A percentile compares a stretch with the other conserved stretches of the same genome.
Conservation (phyloP, 2,797 vertebrate species). For the Enteromius trimaculatus region DNA sequence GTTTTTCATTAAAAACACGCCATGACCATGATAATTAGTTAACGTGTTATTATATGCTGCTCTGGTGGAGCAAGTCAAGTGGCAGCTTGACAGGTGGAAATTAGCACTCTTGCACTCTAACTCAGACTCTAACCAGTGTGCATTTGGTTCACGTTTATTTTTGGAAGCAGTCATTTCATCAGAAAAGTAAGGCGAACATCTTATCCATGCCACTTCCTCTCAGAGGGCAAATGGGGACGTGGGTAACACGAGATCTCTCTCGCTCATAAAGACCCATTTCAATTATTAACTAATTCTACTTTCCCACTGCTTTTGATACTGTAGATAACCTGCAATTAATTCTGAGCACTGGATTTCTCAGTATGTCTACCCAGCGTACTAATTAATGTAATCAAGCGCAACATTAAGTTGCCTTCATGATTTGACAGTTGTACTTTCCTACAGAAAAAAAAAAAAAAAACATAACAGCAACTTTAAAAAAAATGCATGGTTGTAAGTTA, state of each 20-base stretch:
- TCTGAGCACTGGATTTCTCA: conserved; percentile 5
- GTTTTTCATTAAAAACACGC: conserved; percentile 10
- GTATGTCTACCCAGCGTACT: background rate
- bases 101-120: conserved; percentile 46
- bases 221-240: conserved; percentile 24
- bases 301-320: background rate
- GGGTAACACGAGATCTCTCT: background rate
- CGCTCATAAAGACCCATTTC: background rate
- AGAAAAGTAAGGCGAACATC: background rate
- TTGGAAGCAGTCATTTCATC: conserved; percentile 22
- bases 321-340: conserved; percentile 20
- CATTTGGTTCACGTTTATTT: conserved; percentile 37
- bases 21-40: conserved; percentile 23
- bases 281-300: background rate
- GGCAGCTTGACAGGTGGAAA: conserved; percentile 46
- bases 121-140: background rate
- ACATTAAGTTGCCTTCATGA: background rate
- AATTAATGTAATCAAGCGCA: conserved; percentile 14
- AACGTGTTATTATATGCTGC: conserved; percentile 45
- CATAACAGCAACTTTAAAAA: no score
- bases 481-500: no score
- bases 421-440: background rate
- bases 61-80: conserved; percentile 37
- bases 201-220: background rate
- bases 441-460: background rate